Base-by-base conservation (phyloP, 1,140 invertebrate species). In the Drosophila busckii region DNA sequence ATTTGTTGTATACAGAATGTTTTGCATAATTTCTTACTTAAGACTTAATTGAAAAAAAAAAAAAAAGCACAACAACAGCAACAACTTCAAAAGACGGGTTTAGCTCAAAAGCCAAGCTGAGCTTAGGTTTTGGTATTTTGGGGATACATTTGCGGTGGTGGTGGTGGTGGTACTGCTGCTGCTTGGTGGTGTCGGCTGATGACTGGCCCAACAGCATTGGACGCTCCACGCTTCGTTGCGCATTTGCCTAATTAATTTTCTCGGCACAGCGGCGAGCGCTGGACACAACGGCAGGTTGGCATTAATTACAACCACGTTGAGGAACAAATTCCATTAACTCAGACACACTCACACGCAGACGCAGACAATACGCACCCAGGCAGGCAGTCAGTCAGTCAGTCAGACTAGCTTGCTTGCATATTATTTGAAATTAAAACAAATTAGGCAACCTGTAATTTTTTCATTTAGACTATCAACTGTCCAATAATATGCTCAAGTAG, bases 1-100 rank as follows among this genome's bases (percentile, higher is more conserved):
- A 9, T 32, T 19, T 71, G 22, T 54, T 38, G 26, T 42, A 48
- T 45, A 49, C 63, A 56, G 60, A 68, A 65, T 82, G 70, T 56
- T 82, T 85, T 85, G 83, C 82, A 85, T 85, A 85, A 85, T 85
- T 85, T 85, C 82, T 82, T 71, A 85, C 75, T 85, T 85, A 85
- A 85, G 67, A 76, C 67, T 83, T 85, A 84, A 82, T 85, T 82
- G 78, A 85, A 85, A 83, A 69, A 58, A 37, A 65, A 41, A 35
- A 45, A 65, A 54, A 49, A 56, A 35, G 26, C 32, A 60, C 2
- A 26, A 7, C 17, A 32, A 41, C n/a, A 44, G 3, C 13, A 37
- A 35, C 10, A 35, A n/a, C 25, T n/a, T 23, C 32, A 22, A 35
- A 25, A 20, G 19, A 49, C 35, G 42, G 26, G 56, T 40, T 68